A percentile compares a stretch with the other conserved stretches of the same genome.
Evolutionary conservation across 2,113 vertebrate species (phyloP).

Genomic region (Rattus rattus): DNA sequence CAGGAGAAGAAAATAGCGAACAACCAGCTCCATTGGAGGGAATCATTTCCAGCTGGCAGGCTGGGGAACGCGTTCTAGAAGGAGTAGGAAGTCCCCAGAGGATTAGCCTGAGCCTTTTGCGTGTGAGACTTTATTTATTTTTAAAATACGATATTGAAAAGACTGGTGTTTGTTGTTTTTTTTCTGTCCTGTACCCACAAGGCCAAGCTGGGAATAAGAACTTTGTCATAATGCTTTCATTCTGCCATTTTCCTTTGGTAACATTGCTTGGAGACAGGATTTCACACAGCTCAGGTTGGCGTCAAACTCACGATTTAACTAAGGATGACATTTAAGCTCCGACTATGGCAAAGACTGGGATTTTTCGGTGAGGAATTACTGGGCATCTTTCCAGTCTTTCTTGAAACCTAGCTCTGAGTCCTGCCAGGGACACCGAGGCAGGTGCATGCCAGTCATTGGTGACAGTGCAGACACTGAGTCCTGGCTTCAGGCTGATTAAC

Average conservation of each 20-base stretch:
- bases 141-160: neutral
- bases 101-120: neutral
- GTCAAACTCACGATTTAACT: neutral
- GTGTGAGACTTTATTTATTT: neutral
- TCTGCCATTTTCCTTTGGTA: conserved; percentile 39
- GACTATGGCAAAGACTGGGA: too few species aligned
- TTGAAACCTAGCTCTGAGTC: neutral
- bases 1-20: too few species aligned
- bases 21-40: too few species aligned
- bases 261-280: neutral
- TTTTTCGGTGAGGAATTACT: too few species aligned
- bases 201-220: neutral
- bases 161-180: neutral
- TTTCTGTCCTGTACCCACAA: neutral
- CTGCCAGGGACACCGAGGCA: neutral
- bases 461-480: too few species aligned
- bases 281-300: neutral
- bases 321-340: neutral
- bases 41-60: too few species aligned
- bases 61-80: neutral
- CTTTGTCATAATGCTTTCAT: neutral
- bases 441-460: too few species aligned
- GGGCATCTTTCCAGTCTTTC: too few species aligned
- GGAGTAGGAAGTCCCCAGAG: neutral
- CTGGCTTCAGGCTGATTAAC: too few species aligned